A percentile compares a stretch with the other conserved stretches of the same genome.
phyloP scores from a whole-genome alignment of 2,113 vertebrate species.

The Pteronura brasiliensis region DNA sequence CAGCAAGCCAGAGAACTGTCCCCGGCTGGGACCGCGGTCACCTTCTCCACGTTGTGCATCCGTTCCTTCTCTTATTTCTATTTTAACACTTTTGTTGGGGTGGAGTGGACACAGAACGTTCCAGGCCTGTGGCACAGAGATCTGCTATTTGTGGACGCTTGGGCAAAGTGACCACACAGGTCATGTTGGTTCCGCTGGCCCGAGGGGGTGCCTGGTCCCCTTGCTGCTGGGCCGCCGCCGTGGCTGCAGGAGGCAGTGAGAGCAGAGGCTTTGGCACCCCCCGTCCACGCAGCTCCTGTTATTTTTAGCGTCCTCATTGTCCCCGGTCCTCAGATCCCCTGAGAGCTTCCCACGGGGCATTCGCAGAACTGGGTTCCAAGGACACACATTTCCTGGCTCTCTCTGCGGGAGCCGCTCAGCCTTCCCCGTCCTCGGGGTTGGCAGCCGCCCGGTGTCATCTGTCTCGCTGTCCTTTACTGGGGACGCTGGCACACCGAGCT shows the following conservation, averaged over 20 bases:
- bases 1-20: not conserved
- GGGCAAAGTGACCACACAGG: not conserved
- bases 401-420: not conserved
- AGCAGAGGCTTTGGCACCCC: not conserved
- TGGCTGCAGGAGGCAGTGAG: not conserved
- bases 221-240: accelerated
- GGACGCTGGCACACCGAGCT: not conserved
- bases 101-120: not conserved
- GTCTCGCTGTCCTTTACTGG: not conserved
- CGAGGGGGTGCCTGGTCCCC: not conserved
- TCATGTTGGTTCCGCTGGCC: not conserved
- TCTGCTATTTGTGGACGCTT: not conserved
- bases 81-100: not conserved
- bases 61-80: not conserved
- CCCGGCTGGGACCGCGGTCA: not conserved
- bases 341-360: not conserved
- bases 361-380: not conserved
- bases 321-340: not conserved
- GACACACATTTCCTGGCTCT: not conserved
- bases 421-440: not conserved
- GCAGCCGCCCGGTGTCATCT: not conserved
- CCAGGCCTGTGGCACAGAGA: not conserved
- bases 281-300: not conserved
- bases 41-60: not conserved
- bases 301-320: not conserved